A percentile compares a stretch with the other conserved stretches of the same genome.
These are phyloP conservation scores for Drosophila buzzatii DNA, from an alignment of 2,888 invertebrate genomes.

Conservation along the genomic window DNA sequence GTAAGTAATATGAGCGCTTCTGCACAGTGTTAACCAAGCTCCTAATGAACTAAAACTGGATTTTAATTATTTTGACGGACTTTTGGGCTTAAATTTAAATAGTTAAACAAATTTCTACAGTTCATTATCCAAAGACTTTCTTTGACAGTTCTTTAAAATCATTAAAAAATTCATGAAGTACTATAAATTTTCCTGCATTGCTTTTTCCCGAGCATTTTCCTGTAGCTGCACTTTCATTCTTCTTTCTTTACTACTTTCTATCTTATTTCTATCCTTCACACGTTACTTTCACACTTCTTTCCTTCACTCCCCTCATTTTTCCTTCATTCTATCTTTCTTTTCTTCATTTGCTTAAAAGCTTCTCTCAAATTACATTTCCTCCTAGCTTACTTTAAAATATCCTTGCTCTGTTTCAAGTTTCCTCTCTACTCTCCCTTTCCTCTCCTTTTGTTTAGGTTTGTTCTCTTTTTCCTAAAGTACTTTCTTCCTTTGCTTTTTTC, in stretches of 20 bases:
- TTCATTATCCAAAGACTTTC: no score
- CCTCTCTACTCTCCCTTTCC: no score
- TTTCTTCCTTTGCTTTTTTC: no score
- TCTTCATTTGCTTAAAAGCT: no score
- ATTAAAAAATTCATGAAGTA: no score
- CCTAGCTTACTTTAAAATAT: not conserved
- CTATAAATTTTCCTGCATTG: no score
- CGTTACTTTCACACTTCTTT: not conserved
- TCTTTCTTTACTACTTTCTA: not conserved
- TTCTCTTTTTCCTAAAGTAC: no score
- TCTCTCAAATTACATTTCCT: not conserved
- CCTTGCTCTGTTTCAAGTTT: not conserved
- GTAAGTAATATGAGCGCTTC: conserved; percentile 21
- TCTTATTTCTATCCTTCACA: not conserved
- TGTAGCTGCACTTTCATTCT: not conserved
- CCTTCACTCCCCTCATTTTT: not conserved
- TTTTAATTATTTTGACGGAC: not conserved
- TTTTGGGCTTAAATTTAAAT: no score
- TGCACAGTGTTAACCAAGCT: conserved; percentile 28
- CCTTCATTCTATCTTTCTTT: not conserved
- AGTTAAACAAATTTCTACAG: no score
- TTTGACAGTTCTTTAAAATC: no score
- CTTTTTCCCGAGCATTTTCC: no score
- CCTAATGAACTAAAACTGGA: not conserved
- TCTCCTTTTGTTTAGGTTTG: no score